These are phyloP conservation scores for Ectemnius continuus DNA, from an alignment of 2,888 invertebrate genomes.

Conservation along the genomic window DNA sequence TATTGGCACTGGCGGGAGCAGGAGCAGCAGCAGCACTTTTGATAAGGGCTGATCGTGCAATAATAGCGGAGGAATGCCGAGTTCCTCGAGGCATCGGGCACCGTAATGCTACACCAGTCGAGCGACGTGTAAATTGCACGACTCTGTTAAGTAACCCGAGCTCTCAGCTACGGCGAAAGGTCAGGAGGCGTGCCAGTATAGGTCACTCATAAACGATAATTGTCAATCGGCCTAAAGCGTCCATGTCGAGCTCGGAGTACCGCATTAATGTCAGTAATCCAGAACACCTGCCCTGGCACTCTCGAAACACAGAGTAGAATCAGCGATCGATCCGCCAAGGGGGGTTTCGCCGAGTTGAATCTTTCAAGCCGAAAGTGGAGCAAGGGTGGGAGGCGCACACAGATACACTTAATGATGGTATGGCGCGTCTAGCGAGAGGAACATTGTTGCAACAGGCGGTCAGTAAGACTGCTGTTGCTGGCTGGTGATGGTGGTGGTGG, in stretches of 20 bases:
- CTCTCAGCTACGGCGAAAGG: slow-evolving; percentile 46
- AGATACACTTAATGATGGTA: too few species aligned
- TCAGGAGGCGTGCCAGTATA: slow-evolving; percentile 48
- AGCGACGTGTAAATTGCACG: slow-evolving; percentile 44
- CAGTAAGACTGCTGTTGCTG: too few species aligned
- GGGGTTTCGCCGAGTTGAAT: neutral
- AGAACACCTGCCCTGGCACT: too few species aligned
- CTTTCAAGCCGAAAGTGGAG: too few species aligned
- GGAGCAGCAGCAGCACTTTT: too few species aligned
- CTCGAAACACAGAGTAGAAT: too few species aligned
- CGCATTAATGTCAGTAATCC: too few species aligned
- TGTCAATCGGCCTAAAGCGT: too few species aligned
- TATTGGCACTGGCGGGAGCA: too few species aligned
- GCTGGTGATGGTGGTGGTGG: neutral
- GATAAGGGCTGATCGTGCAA: slow-evolving; percentile 32
- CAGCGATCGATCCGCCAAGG: neutral
- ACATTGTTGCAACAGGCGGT: slow-evolving; percentile 40
- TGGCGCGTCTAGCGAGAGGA: neutral
- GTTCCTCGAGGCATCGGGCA: slow-evolving; percentile 21
- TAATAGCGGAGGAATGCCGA: slow-evolving; percentile 41
- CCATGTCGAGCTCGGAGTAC: too few species aligned
- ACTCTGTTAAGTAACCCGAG: slow-evolving; percentile 33
- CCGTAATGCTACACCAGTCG: slow-evolving; percentile 32
- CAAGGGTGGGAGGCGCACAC: too few species aligned
- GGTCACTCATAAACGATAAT: slow-evolving; percentile 35